These are phyloP conservation scores for Bombus difficillimus DNA, from an alignment of 1,140 invertebrate genomes.

Conservation along the genomic window DNA sequence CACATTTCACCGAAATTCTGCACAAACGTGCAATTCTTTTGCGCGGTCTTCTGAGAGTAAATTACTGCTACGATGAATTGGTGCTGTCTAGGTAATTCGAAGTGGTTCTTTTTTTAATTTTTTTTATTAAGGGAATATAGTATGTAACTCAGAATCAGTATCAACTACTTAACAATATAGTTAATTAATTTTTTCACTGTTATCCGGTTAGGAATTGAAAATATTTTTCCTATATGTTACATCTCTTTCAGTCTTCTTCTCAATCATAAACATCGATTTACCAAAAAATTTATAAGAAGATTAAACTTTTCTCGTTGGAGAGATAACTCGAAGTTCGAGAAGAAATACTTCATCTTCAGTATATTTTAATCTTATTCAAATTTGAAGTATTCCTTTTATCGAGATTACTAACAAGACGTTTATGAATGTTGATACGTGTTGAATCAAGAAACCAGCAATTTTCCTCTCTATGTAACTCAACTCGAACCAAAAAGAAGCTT, in stretches of 20 bases:
- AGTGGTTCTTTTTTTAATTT: neutral
- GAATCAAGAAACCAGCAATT: neutral
- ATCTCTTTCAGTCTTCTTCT: no score
- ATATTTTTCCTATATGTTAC: no score
- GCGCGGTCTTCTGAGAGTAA: neutral
- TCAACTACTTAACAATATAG: no score
- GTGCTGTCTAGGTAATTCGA: neutral
- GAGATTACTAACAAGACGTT: neutral
- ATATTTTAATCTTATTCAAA: no score
- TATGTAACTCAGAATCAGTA: neutral
- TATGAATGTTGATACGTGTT: neutral
- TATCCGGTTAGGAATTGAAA: no score
- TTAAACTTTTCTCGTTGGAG: neutral
- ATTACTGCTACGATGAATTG: neutral
- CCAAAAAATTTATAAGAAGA: neutral
- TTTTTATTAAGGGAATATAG: neutral
- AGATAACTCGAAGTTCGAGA: no score
- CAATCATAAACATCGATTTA: no score
- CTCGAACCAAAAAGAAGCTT: neutral
- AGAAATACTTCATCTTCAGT: no score
- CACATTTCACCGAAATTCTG: slow-evolving; percentile 12
- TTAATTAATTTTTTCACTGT: no score
- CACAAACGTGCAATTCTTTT: slow-evolving; percentile 4
- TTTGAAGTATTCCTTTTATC: neutral
- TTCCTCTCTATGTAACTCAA: neutral